These are phyloP conservation scores for Pogonophryne albipinna DNA, from an alignment of 2,797 vertebrate species.

Conservation along the genomic window DNA sequence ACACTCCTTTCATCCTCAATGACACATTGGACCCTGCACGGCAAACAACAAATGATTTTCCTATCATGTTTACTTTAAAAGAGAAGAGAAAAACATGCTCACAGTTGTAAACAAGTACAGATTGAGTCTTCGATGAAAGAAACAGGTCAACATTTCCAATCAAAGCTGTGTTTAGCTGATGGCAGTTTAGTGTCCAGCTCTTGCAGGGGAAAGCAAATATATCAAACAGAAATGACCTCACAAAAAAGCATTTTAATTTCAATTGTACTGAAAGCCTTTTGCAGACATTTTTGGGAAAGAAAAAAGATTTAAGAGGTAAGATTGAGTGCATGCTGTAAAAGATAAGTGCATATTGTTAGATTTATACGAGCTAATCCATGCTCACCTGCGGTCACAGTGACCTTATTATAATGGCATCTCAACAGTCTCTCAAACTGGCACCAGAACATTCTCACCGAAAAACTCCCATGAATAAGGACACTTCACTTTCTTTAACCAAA, in stretches of 20 bases:
- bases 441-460: background rate
- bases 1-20: background rate
- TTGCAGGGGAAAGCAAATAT: background rate
- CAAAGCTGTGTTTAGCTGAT: no score
- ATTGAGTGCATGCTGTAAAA: constrained; percentile 34
- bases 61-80: no score
- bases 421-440: background rate
- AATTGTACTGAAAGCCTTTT: background rate
- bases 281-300: background rate
- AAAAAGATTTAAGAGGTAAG: background rate
- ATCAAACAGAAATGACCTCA: background rate
- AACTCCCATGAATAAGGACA: background rate
- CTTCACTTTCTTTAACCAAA: background rate
- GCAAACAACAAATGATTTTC: background rate
- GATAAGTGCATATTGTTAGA: constrained; percentile 33
- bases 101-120: no score
- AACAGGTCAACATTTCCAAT: no score
- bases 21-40: background rate
- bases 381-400: constrained; percentile 43
- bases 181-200: background rate
- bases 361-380: constrained; percentile 34
- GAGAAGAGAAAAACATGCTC: background rate
- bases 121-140: no score
- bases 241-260: background rate
- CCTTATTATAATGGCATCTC: constrained; percentile 38